A percentile compares a stretch with the other conserved stretches of the same genome.
phyloP scores from a whole-genome alignment of 2,113 vertebrate genomes.

The Caretta caretta region DNA sequence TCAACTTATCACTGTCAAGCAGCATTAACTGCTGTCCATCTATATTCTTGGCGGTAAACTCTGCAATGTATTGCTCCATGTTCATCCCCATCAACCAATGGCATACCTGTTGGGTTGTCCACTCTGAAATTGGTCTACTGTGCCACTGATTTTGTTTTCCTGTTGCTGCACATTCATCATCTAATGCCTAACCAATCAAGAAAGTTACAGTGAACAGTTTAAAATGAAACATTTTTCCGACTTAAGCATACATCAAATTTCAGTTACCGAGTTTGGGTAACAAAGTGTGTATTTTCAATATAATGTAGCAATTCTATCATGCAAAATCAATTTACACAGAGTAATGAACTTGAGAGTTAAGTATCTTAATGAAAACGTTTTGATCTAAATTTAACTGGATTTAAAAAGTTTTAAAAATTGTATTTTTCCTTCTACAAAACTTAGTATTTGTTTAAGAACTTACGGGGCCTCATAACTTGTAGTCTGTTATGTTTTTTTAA shows the following conservation, averaged over 20 bases:
- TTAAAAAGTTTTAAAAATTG: neutral
- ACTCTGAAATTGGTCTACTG: constrained; percentile 87
- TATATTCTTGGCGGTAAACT: constrained; percentile 86
- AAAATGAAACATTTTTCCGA: neutral
- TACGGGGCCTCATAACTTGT: neutral
- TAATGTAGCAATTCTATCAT: neutral
- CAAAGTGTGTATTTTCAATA: neutral
- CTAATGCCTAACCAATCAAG: constrained; percentile 81
- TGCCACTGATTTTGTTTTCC: constrained; percentile 93
- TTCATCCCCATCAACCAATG: constrained; percentile 92
- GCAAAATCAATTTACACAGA: neutral
- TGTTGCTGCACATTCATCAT: constrained; percentile 82
- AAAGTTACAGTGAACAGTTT: neutral
- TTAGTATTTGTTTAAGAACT: neutral
- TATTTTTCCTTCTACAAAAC: neutral
- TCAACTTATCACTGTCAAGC: constrained; percentile 89
- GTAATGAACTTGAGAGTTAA: neutral
- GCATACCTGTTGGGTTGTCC: constrained; percentile 91
- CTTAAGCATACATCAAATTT: neutral
- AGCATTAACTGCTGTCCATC: constrained; percentile 87
- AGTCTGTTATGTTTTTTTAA: neutral
- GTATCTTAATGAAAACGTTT: neutral
- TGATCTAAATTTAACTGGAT: neutral
- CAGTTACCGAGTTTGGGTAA: neutral
- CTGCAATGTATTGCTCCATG: constrained; percentile 90